Evolutionary conservation across 2,797 vertebrate genomes (phyloP).

Genomic region (Neostethus bicornis): DNA sequence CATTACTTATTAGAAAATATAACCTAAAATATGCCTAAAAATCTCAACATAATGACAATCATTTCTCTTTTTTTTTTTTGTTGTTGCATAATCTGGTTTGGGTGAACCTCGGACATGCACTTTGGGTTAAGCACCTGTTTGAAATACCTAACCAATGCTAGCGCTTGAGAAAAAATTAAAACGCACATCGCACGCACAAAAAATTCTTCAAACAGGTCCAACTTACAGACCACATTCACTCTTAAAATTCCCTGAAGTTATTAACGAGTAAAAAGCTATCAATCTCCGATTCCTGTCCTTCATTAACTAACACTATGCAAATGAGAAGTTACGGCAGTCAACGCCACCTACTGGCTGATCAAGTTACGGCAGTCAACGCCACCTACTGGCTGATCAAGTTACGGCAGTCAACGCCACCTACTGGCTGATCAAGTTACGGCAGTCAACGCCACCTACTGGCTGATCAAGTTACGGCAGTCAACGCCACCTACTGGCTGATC

Average conservation of each 20-base stretch:
- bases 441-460: conserved; percentile 51
- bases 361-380: conserved; percentile 21
- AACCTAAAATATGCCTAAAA: neutral
- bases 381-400: conserved; percentile 55
- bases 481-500: conserved; percentile 58
- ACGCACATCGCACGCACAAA: conserved; percentile 18
- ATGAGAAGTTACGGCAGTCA: conserved; percentile 18
- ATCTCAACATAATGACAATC: neutral
- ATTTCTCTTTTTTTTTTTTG: neutral
- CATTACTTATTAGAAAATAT: neutral
- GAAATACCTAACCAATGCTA: conserved; percentile 13
- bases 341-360: conserved; percentile 58
- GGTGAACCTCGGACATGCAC: neutral
- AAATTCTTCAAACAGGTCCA: conserved; percentile 19
- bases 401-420: conserved; percentile 33
- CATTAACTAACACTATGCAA: conserved; percentile 17
- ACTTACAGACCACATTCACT: conserved; percentile 55
- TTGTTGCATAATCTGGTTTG: conserved; percentile 3
- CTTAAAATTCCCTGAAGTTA: conserved; percentile 78
- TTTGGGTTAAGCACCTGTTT: conserved; percentile 6
- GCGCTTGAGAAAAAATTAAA: conserved; percentile 25
- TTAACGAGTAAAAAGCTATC: conserved; percentile 46
- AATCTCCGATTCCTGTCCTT: conserved; percentile 38
- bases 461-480: conserved; percentile 24
- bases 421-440: conserved; percentile 46